phyloP scores from a whole-genome alignment of 2,113 vertebrate genomes.

The Brachionichthys hirsutus region DNA sequence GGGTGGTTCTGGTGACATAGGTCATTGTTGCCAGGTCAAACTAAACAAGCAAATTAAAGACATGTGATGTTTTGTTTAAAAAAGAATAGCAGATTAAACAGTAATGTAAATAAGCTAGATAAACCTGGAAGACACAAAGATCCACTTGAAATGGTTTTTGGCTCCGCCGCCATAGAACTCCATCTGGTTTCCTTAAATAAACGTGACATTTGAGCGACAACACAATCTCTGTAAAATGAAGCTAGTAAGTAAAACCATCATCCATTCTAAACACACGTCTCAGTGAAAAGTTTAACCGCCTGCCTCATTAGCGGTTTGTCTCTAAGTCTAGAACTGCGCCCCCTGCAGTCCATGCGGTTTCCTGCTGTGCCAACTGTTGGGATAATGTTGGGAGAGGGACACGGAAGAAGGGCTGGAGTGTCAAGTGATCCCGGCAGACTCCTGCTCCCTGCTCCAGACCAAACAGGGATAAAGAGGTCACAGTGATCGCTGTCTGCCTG shows the following conservation, averaged over 20 bases:
- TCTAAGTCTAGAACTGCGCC: constrained; percentile 31
- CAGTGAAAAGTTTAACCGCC: too few species aligned
- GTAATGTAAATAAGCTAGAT: not conserved
- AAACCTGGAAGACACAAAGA: not conserved
- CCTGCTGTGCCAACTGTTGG: constrained; percentile 11
- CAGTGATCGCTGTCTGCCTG: constrained; percentile 42
- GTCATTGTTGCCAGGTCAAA: not conserved
- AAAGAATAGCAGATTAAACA: too few species aligned
- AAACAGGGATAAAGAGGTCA: constrained; percentile 72
- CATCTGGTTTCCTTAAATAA: not conserved
- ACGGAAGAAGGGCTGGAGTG: constrained; percentile 25
- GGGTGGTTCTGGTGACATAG: not conserved
- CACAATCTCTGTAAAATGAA: not conserved
- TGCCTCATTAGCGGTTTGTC: not conserved
- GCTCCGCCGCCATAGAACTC: not conserved
- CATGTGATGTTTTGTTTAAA: too few species aligned
- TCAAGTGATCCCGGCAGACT: constrained; percentile 71
- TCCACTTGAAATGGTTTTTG: not conserved
- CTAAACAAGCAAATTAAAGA: not conserved
- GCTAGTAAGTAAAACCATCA: not conserved
- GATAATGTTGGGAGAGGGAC: not conserved
- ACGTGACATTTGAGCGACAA: not conserved
- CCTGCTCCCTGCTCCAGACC: constrained; percentile 64
- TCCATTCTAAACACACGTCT: not conserved
- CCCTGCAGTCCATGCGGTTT: constrained; percentile 54